Evolutionary conservation across 2,113 vertebrate species (phyloP), one percentile per base, ranked within the genome.

Genomic region (Sphyrna mokarran): DNA sequence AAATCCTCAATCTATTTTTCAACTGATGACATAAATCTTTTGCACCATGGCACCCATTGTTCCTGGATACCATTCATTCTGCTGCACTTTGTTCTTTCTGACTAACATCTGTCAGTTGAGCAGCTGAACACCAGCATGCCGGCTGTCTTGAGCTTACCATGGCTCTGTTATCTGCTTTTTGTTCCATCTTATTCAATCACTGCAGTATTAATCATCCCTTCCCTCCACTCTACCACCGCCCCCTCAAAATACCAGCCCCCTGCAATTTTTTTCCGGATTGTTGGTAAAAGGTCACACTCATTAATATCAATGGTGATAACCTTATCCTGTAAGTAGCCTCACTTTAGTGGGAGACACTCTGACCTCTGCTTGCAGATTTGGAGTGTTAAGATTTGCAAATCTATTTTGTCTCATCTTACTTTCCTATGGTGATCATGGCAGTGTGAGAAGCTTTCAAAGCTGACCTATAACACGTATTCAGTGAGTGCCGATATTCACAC

Each of bases 31-130:
- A 37, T 66, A 63, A 40, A 94, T 94, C 66, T 22, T 69, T 94
- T 16, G 37, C 18, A 61, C n/a, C n/a, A 9, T 23, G 58, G n/a
- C 37, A 66, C 9, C n/a, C 43, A n/a, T 40, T 29, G 61, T 94
- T 63, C 91, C 91, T 68, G 91, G 63, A 68, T 68, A 68, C 63
- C 91, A 66, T 37, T 68, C 91, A 68, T 20, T 37, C 9, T 13
- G 18, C 91, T 14, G 48, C 22, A 89, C 86, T 33, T 89, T 89
- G 86, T 61, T 89, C 86, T 89, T 23, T 58, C 23, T 54, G 54
- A 9, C 63, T 68, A 66, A 94, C 91, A 94, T 68, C 91, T 94
- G 91, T 69, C 91, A 94, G n/a, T 26, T 6, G 66, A 40, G n/a
- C 91, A 68, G 63, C 90, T 94, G 63, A 94, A 63, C 63, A 61